phyloP scores from a whole-genome alignment of 2,113 vertebrate genomes.

The Thalassarche chlororhynchos region DNA sequence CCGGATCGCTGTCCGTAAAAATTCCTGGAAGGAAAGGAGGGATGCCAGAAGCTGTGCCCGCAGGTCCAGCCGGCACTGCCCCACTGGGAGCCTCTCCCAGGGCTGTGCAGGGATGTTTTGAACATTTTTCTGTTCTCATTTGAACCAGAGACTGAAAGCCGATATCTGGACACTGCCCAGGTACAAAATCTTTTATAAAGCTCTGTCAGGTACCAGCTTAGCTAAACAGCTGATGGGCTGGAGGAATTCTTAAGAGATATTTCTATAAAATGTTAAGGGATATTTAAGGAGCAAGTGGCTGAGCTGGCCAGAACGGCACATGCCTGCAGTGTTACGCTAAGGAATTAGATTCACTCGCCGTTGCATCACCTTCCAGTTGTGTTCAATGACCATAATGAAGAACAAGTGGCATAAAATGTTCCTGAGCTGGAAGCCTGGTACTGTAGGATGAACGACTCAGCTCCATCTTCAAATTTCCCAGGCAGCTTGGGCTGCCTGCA shows the following conservation, averaged over 20 bases:
- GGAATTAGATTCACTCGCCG: background rate
- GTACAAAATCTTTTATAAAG: background rate
- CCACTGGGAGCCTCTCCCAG: background rate
- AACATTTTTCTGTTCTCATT: background rate
- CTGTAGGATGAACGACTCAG: background rate
- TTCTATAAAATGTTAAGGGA: background rate
- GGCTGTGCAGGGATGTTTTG: background rate
- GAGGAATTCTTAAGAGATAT: background rate
- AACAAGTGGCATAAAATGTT: background rate
- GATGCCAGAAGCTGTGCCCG: background rate
- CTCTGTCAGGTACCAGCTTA: background rate
- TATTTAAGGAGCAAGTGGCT: background rate
- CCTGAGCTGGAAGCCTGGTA: background rate
- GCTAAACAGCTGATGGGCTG: background rate
- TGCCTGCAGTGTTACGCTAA: background rate
- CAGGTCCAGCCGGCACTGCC: background rate
- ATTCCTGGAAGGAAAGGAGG: rapidly evolving
- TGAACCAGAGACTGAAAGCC: background rate
- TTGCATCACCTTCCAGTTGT: background rate
- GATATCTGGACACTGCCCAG: background rate
- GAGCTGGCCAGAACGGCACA: background rate
- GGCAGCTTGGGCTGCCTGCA: background rate
- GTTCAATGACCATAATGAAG: background rate
- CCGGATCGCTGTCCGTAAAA: rapidly evolving
- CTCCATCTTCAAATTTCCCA: background rate